A percentile compares a stretch with the other conserved stretches of the same genome.
Conservation (phyloP, 2,888 invertebrate species). For the Rapana venosa region DNA sequence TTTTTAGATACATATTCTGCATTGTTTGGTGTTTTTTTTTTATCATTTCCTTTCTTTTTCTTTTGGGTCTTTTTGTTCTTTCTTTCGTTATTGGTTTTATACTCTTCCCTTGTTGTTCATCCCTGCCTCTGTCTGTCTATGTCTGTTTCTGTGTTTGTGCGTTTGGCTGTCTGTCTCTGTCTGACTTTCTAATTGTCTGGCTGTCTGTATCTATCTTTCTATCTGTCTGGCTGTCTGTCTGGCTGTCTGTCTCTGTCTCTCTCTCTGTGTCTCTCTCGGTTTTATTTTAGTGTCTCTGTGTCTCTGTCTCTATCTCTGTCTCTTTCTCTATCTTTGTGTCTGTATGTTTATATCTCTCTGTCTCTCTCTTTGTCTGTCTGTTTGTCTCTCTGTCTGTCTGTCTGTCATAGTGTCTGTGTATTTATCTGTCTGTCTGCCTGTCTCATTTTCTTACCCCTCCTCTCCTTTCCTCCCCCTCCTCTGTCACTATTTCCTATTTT, state of each 20-base stretch:
- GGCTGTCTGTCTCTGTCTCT: neutral
- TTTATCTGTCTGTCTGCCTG: neutral
- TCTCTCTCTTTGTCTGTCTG: neutral
- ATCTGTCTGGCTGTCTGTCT: neutral
- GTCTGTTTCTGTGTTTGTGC: too few species aligned
- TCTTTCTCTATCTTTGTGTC: neutral
- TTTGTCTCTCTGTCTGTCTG: neutral
- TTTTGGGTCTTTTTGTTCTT: too few species aligned
- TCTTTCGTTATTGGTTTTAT: too few species aligned
- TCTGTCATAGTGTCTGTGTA: neutral
- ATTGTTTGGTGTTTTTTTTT: too few species aligned
- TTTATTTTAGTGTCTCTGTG: neutral
- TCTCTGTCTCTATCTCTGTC: neutral
- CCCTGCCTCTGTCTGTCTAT: too few species aligned
- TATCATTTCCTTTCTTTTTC: too few species aligned
- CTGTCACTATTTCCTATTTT: neutral
- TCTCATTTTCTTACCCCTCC: neutral
- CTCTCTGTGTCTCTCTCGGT: neutral
- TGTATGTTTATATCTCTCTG: neutral
- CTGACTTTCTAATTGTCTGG: too few species aligned
- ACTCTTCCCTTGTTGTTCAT: too few species aligned
- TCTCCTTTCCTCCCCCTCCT: neutral
- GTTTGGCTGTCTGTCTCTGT: too few species aligned
- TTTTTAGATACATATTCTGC: too few species aligned
- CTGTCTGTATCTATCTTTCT: neutral